Percentiles rank a stretch among this genome's conserved stretches.
phyloP scores from a whole-genome alignment of 2,888 invertebrate genomes.

The Cheilosia soror region DNA sequence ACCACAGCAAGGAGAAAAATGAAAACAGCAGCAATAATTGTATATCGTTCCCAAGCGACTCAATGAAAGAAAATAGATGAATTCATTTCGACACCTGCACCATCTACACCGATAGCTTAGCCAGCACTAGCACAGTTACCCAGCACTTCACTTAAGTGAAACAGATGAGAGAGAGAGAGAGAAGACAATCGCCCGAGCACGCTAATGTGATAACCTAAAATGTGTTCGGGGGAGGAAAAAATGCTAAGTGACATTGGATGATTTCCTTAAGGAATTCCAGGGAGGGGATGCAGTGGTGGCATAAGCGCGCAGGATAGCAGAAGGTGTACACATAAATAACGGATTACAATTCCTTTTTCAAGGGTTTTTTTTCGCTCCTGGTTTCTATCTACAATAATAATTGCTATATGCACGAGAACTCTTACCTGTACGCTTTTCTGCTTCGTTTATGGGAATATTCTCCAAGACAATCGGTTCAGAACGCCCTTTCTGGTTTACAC shows the following conservation, averaged over 20 bases:
- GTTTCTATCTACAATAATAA: slow-evolving; percentile 4
- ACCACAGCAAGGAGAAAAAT: neutral
- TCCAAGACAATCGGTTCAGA: slow-evolving; percentile 92
- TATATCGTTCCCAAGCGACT: slow-evolving; percentile 69
- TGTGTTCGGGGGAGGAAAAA: slow-evolving; percentile 7
- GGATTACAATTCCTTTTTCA: slow-evolving; percentile 54
- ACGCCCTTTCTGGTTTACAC: slow-evolving; percentile 93
- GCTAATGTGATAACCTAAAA: slow-evolving; percentile 52
- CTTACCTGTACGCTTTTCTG: slow-evolving; percentile 92
- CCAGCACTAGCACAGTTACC: neutral
- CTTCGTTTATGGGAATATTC: slow-evolving; percentile 94
- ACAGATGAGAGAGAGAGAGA: slow-evolving; percentile 53
- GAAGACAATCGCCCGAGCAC: slow-evolving; percentile 27
- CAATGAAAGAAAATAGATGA: slow-evolving; percentile 72
- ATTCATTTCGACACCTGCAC: slow-evolving; percentile 53
- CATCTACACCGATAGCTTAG: neutral
- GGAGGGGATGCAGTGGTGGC: neutral
- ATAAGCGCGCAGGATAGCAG: slow-evolving; percentile 13
- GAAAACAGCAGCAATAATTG: slow-evolving; percentile 53
- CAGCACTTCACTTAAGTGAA: slow-evolving; percentile 15
- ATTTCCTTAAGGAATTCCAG: slow-evolving; percentile 49
- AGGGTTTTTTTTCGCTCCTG: slow-evolving; percentile 24
- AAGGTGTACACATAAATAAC: slow-evolving; percentile 47
- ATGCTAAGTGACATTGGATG: slow-evolving; percentile 68
- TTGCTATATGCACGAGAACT: slow-evolving; percentile 8